phyloP scores from a whole-genome alignment of 2,113 vertebrate genomes.

The Leiothrix lutea region DNA sequence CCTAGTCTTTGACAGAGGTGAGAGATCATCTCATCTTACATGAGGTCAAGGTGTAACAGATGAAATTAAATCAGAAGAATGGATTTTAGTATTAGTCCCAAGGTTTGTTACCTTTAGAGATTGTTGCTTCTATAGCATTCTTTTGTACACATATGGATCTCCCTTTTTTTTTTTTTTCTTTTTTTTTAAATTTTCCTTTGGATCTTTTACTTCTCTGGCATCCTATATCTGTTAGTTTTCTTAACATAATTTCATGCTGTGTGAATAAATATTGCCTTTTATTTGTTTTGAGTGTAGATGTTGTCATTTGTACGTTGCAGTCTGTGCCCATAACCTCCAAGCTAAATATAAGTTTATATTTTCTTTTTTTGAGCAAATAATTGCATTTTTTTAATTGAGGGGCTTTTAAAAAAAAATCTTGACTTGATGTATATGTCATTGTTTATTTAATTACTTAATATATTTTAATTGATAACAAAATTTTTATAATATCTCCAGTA shows the following conservation, averaged over 20 bases:
- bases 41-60: not conserved
- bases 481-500: not conserved
- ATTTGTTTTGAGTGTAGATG: constrained; percentile 37
- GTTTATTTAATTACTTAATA: not conserved
- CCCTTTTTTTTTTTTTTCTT: too few relatives aligned
- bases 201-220: not conserved
- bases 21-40: not conserved
- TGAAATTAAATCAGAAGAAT: not conserved
- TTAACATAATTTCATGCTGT: not conserved
- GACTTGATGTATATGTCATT: not conserved
- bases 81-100: not conserved
- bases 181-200: not conserved
- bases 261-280: constrained; percentile 15
- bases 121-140: not conserved
- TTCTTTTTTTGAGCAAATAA: not conserved
- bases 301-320: constrained; percentile 38
- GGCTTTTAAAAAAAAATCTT: not conserved
- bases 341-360: not conserved
- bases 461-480: not conserved
- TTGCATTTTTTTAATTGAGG: not conserved
- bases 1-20: not conserved
- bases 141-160: not conserved
- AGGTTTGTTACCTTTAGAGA: not conserved
- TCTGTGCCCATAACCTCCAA: not conserved
- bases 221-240: not conserved